Evolutionary conservation across 2,113 vertebrate species (phyloP), one percentile per base, ranked within the genome.

Genomic region (Cololabis saira): DNA sequence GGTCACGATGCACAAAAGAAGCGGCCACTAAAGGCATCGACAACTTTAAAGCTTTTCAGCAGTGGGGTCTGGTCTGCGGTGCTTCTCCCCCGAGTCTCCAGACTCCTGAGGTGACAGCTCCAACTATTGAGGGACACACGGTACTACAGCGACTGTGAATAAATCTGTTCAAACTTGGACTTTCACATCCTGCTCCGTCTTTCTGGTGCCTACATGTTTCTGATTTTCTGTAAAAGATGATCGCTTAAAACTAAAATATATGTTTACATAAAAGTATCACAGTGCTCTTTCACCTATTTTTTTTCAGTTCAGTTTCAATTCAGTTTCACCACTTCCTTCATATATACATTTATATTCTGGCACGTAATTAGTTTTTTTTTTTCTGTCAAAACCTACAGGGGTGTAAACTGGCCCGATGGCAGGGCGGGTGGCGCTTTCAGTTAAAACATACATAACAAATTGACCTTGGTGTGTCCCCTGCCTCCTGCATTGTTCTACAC

Each of bases 391-490:
- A 7, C 1, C 33, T 37, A 37, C 33, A 9, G 3, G 10, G 12
- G 8, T 11, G 12, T 18, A 56, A 61, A 70, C 33, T 22, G 43
- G 43, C 51, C 43, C 37, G 42, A 54, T 41, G 33, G 16, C 56
- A 69, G 56, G 5, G 56, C 27, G 50, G 24, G 59, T 18, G 30
- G 45, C 45, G 11, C n/a, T 18, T 63, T 44, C 57, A 27, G 58
- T 70, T 41, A 19, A 53, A 56, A 61, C 48, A 41, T 11, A 57
- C 81, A 74, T 47, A 81, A 82, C 76, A 87, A 22, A 57, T 21
- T 85, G 86, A 90, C 88, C 88, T 88, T 86, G 84, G 59, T 64
- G 37, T 19, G 71, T 60, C 80, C 84, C 82, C 80, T 79, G 80
- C 76, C 63, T 83, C 58, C 43, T 64, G 67, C 78, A 90, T 90